Percentiles rank a stretch among this genome's conserved stretches.
Conservation (phyloP, 2,888 invertebrate species). For the Lumbricus terrestris region DNA sequence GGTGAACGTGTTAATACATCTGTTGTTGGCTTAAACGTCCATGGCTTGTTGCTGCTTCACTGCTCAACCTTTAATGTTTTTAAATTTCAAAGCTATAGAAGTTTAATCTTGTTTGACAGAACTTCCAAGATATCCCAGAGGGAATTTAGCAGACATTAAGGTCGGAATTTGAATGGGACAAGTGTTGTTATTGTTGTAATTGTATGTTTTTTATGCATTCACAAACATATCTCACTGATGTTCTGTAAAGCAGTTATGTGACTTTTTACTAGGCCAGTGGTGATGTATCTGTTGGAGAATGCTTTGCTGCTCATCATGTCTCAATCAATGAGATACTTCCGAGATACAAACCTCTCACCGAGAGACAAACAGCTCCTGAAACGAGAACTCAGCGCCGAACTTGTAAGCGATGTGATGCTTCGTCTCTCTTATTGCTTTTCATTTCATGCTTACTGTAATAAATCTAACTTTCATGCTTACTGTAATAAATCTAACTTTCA, state of each 20-base stretch:
- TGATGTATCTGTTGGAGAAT: conserved; percentile 56
- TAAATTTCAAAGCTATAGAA: too few species aligned
- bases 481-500: neutral
- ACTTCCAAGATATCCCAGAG: too few species aligned
- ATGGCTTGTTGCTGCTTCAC: too few species aligned
- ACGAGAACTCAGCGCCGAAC: conserved; percentile 58
- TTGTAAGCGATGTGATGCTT: conserved; percentile 46
- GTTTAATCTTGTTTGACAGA: too few species aligned
- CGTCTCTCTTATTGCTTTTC: neutral
- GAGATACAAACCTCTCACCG: conserved; percentile 47
- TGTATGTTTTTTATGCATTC: too few species aligned
- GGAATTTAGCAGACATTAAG: too few species aligned
- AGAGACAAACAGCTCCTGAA: conserved; percentile 59
- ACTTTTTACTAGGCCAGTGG: conserved; percentile 43
- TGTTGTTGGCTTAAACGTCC: too few species aligned
- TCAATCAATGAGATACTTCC: conserved; percentile 57
- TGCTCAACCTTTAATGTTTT: too few species aligned
- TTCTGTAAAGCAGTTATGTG: neutral
- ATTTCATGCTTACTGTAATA: neutral
- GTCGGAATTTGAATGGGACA: too few species aligned
- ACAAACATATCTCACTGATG: too few species aligned
- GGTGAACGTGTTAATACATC: too few species aligned
- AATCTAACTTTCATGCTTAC: neutral
- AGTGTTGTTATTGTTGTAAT: too few species aligned
- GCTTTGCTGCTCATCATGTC: conserved; percentile 54